These are phyloP conservation scores for Amphiprion clarkii DNA, from an alignment of 2,797 vertebrate species.

Conservation along the genomic window DNA sequence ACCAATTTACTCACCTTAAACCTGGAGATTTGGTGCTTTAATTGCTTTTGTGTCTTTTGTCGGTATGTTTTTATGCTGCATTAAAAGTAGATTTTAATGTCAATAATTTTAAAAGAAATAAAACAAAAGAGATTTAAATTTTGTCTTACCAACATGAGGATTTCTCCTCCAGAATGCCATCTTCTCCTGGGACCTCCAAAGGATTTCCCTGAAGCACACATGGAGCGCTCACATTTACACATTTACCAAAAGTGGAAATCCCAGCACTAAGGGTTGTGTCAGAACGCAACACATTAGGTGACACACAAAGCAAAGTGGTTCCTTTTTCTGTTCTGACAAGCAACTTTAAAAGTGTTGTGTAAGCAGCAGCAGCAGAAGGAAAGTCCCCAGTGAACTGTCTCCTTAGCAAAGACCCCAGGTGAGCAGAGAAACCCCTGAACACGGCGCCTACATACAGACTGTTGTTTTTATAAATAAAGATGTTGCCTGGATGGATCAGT, in stretches of 20 bases:
- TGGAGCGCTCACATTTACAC: neutral
- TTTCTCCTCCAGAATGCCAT: conserved; percentile 73
- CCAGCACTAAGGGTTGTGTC: neutral
- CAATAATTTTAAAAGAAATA: neutral
- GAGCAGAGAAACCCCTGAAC: conserved; percentile 10
- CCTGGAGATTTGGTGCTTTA: neutral
- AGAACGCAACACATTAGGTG: conserved; percentile 9
- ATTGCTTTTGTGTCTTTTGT: neutral
- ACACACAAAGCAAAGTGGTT: conserved; percentile 4
- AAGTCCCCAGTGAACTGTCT: conserved; percentile 30
- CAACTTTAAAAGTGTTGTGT: conserved; percentile 5
- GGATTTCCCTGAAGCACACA: conserved; percentile 43
- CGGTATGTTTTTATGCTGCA: too few relatives aligned
- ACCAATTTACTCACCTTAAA: neutral
- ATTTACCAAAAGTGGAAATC: neutral
- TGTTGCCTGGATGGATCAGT: too few relatives aligned
- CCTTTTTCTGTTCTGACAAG: conserved; percentile 22
- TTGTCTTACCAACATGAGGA: conserved; percentile 49
- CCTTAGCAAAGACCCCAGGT: conserved; percentile 45
- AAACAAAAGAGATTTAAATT: neutral
- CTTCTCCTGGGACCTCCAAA: conserved; percentile 46
- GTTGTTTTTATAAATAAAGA: too few relatives aligned
- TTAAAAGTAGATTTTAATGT: neutral
- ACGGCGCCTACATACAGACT: neutral
- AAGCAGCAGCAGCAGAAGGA: neutral